phyloP scores from a whole-genome alignment of 2,888 invertebrate genomes.

The Lasioglossum vierecki region DNA sequence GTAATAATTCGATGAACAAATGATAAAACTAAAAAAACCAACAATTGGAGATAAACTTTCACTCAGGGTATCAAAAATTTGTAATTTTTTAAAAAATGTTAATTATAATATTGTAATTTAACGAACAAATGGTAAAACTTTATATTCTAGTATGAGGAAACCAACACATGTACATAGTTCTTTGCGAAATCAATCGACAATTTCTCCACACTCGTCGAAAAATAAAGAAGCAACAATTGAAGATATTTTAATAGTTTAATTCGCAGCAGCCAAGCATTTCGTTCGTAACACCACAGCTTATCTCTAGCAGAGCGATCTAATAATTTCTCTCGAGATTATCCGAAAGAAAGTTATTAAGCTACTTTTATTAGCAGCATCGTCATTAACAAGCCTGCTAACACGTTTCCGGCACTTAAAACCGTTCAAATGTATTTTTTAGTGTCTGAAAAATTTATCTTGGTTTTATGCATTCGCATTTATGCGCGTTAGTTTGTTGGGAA shows the following conservation, averaged over 20 bases:
- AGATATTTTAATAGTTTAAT: background rate
- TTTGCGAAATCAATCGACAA: too few relatives aligned
- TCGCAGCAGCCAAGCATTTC: background rate
- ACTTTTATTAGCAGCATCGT: background rate
- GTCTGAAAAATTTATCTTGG: background rate
- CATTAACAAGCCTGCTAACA: background rate
- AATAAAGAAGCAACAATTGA: background rate
- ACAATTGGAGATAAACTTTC: too few relatives aligned
- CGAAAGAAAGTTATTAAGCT: background rate
- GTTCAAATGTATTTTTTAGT: background rate
- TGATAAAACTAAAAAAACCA: background rate
- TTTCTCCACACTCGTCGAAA: too few relatives aligned
- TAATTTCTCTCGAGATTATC: background rate
- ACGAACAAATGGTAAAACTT: too few relatives aligned
- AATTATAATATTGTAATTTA: too few relatives aligned
- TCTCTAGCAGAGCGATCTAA: background rate
- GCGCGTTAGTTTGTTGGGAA: background rate
- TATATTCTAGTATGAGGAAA: too few relatives aligned
- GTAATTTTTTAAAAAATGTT: too few relatives aligned
- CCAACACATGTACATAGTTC: too few relatives aligned
- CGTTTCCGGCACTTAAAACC: background rate
- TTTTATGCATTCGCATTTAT: background rate
- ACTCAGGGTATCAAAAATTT: too few relatives aligned
- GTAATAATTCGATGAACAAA: too few relatives aligned
- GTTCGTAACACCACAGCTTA: background rate